Percentiles rank a stretch among this genome's conserved stretches.
Conservation (phyloP, 2,888 invertebrate species). For the Linnaemya vulpina region DNA sequence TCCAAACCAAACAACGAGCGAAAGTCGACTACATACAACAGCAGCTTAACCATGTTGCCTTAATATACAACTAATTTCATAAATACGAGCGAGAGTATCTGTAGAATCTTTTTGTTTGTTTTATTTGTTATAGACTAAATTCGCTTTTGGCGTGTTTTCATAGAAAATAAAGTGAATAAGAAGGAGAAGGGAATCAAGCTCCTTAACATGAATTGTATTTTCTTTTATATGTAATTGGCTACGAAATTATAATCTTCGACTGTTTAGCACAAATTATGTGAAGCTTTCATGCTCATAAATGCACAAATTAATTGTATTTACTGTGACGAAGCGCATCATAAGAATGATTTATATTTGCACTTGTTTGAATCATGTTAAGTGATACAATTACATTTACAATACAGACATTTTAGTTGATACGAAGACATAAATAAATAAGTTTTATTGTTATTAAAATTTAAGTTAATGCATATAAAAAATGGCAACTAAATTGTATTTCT, state of each 20-base stretch:
- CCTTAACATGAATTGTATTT: slow-evolving; percentile 21
- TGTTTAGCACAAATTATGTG: neutral
- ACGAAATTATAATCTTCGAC: slow-evolving; percentile 1
- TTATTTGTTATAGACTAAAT: slow-evolving; percentile 40
- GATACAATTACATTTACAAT: neutral
- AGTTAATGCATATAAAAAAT: no score
- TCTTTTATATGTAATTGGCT: slow-evolving; percentile 21
- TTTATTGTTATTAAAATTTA: no score
- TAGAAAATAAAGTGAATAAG: neutral
- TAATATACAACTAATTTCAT: slow-evolving; percentile 52
- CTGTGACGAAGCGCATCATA: neutral
- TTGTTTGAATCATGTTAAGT: neutral
- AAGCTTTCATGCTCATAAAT: neutral
- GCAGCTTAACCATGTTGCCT: neutral
- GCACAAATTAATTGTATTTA: neutral
- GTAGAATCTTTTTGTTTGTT: slow-evolving; percentile 14
- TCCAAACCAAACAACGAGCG: neutral
- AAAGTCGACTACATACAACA: neutral
- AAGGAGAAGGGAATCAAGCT: slow-evolving; percentile 4
- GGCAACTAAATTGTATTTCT: neutral
- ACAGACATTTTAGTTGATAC: neutral
- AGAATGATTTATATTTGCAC: neutral
- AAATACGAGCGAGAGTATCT: slow-evolving; percentile 23
- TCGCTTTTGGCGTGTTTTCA: slow-evolving; percentile 50
- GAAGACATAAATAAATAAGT: neutral